A percentile compares a stretch with the other conserved stretches of the same genome.
phyloP scores from a whole-genome alignment of 2,113 vertebrate species.

The Hippocampus comes region DNA sequence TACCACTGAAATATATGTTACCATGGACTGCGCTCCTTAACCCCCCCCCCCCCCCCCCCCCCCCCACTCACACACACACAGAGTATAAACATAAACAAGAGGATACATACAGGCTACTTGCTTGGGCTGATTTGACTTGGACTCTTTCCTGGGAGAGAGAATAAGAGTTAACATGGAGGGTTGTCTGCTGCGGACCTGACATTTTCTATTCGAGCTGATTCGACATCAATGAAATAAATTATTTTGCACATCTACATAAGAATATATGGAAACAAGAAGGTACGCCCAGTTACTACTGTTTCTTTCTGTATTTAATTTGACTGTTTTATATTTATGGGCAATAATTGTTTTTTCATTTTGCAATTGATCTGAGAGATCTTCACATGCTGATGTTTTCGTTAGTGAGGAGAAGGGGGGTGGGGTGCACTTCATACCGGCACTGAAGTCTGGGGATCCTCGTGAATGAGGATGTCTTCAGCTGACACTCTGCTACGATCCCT shows the following conservation, averaged over 20 bases:
- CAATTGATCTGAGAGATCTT: neutral
- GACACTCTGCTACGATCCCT: constrained; percentile 74
- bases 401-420: too few species aligned
- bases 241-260: neutral
- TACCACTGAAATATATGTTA: too few species aligned
- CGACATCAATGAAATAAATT: neutral
- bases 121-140: constrained; percentile 83
- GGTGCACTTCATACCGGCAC: constrained; percentile 71
- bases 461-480: constrained; percentile 76
- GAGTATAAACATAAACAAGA: neutral
- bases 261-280: neutral
- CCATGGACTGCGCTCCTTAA: too few species aligned
- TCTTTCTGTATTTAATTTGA: too few species aligned
- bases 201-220: too few species aligned
- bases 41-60: too few species aligned
- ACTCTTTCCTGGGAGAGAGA: constrained; percentile 79
- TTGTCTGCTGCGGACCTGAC: neutral
- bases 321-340: neutral
- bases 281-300: neutral
- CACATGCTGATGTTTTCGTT: neutral
- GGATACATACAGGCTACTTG: constrained; percentile 86
- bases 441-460: constrained; percentile 81
- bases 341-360: neutral
- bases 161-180: constrained; percentile 20
- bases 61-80: neutral